These are phyloP conservation scores for Acrocephalus arundinaceus DNA, from an alignment of 2,113 vertebrate species.

Conservation along the genomic window DNA sequence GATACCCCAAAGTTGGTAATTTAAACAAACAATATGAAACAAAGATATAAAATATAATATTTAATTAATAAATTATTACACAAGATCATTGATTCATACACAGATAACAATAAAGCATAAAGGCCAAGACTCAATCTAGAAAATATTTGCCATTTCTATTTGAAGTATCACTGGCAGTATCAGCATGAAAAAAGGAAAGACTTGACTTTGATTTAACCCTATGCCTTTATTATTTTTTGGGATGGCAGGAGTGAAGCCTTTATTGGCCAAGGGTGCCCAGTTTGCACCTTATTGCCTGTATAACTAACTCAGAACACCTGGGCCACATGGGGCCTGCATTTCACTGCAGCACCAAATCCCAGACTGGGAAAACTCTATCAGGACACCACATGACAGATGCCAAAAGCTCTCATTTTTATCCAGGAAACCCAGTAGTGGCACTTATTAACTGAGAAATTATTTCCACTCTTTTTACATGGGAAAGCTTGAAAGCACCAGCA, in stretches of 20 bases:
- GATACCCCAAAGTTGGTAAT: background rate
- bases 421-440: background rate
- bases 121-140: background rate
- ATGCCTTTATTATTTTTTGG: background rate
- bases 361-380: background rate
- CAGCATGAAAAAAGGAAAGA: background rate
- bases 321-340: background rate
- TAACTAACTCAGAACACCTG: background rate
- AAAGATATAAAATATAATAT: background rate
- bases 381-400: background rate
- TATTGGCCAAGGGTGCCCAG: background rate
- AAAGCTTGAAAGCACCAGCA: background rate
- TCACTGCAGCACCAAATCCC: background rate
- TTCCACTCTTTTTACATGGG: constrained; percentile 1
- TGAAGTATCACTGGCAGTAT: background rate
- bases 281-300: background rate
- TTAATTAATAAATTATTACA: background rate
- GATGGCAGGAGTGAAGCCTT: background rate
- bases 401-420: background rate
- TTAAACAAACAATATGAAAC: background rate
- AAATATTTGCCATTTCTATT: background rate
- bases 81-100: background rate
- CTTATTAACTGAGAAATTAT: background rate
- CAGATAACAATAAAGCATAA: background rate
- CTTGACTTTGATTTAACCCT: background rate